These are phyloP conservation scores for Rhynchophorus ferrugineus DNA, from an alignment of 1,140 invertebrate genomes.

Conservation along the genomic window DNA sequence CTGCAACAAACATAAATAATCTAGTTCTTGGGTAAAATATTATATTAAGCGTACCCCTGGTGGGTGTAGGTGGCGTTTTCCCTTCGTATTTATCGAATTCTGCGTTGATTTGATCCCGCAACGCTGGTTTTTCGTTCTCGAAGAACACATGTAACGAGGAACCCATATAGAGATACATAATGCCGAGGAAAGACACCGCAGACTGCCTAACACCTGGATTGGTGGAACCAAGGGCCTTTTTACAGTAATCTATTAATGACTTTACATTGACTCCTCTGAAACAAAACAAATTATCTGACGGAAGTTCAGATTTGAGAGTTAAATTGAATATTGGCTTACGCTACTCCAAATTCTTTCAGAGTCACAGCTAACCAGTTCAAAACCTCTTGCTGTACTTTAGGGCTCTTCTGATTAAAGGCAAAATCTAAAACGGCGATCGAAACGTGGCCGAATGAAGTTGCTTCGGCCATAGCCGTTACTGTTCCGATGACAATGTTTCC, in stretches of 20 bases:
- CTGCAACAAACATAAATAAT: constrained; percentile 18
- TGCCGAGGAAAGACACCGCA: constrained; percentile 59
- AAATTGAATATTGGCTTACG: constrained; percentile 42
- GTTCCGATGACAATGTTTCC: constrained; percentile 60
- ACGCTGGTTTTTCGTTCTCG: constrained; percentile 77
- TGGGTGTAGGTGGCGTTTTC: constrained; percentile 61
- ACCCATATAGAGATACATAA: constrained; percentile 77
- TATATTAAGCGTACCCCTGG: constrained; percentile 51
- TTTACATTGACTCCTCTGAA: constrained; percentile 67
- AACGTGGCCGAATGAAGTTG: constrained; percentile 68
- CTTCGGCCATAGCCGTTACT: constrained; percentile 68
- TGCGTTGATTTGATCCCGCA: constrained; percentile 78
- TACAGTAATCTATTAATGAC: constrained; percentile 68
- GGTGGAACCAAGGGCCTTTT: constrained; percentile 74
- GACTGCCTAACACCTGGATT: constrained; percentile 75
- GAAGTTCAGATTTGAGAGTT: background rate
- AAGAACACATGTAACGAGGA: constrained; percentile 67
- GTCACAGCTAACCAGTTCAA: constrained; percentile 70
- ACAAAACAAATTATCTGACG: constrained; percentile 13
- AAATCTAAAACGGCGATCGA: constrained; percentile 61
- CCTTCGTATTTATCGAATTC: constrained; percentile 79
- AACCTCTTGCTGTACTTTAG: constrained; percentile 82
- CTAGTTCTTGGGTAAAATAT: too few relatives aligned
- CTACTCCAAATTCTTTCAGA: constrained; percentile 78
- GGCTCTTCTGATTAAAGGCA: constrained; percentile 83